Evolutionary conservation across 2,797 vertebrate species (phyloP), one percentile per base, ranked within the genome.

Genomic region (Cetoscarus ocellatus): DNA sequence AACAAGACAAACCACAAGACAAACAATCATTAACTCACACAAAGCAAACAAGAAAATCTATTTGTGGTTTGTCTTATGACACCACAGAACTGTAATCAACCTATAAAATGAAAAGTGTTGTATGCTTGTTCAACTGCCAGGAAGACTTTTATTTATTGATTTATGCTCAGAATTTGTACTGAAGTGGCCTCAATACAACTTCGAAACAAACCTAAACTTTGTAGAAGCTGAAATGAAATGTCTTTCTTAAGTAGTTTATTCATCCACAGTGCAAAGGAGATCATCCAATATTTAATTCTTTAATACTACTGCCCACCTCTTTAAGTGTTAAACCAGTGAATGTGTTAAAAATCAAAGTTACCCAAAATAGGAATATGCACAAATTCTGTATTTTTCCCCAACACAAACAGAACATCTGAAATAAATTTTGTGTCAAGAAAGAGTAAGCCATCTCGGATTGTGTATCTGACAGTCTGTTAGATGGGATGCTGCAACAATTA

Each of bases 1-100:
- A 88, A 85, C 77, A 70, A 47, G 61, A 80, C 60, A 75, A 81
- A 86, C 61, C 49, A 62, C 57, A 71, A 61, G 38, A 73, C 47
- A 55, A 10, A n/a, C 49, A 66, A 53, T 70, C 10, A 75, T 72
- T 70, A 48, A 52, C 48, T 67, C 13, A 17, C 19, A 73, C 72
- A 58, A 14, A 35, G 12, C 6, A n/a, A 3, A 54, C 14, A 44
- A 7, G 0, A 60, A 57, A 10, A 57, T n/a, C 15, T 6, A 57
- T 54, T 13, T 19, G 35, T 6, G 4, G n/a, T 56, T 66, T 40
- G n/a, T 15, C 38, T 35, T 61, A 44, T 52, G 70, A 59, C 36
- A 62, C 13, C 40, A 49, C 44, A 65, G 35, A 48, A 42, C 8
- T 50, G 54, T 57, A 34, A 10, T 59, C 12, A 51, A 44, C 15